Conservation (phyloP, 2,888 invertebrate genomes). For the Eretmocerus hayati region DNA sequence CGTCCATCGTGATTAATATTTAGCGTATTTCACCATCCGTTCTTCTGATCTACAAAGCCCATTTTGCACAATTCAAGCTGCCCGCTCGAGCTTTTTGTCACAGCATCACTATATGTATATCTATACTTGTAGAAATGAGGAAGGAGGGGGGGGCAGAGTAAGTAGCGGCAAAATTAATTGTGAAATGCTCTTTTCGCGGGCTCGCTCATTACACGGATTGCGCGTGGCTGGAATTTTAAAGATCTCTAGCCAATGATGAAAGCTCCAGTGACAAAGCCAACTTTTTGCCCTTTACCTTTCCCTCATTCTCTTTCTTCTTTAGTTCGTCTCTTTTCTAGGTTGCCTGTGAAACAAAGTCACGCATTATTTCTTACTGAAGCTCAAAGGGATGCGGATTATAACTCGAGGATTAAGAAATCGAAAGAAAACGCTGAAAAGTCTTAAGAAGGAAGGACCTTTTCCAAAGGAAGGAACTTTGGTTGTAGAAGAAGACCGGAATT, state of each 20-base stretch:
- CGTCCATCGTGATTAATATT: too few species aligned
- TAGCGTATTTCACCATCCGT: too few species aligned
- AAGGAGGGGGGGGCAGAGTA: slow-evolving; percentile 11
- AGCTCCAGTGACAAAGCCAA: not conserved
- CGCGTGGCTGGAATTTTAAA: not conserved
- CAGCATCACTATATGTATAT: too few species aligned
- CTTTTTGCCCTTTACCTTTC: not conserved
- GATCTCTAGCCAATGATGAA: not conserved
- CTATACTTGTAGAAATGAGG: too few species aligned
- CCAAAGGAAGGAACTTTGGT: too few species aligned
- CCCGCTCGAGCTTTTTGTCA: too few species aligned
- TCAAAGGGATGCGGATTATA: slow-evolving; percentile 9
- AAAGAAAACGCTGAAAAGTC: slow-evolving; percentile 9
- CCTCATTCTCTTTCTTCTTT: too few species aligned
- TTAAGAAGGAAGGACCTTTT: slow-evolving; percentile 4
- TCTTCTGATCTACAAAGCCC: too few species aligned
- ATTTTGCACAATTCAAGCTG: too few species aligned
- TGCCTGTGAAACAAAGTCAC: slow-evolving; percentile 6
- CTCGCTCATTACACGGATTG: slow-evolving; percentile 2
- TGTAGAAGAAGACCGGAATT: too few species aligned
- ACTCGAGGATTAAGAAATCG: slow-evolving; percentile 16
- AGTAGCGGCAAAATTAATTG: not conserved
- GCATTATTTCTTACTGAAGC: slow-evolving; percentile 4
- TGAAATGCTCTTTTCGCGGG: not conserved
- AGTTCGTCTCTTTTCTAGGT: too few species aligned